Conservation (phyloP, 2,888 invertebrate species). For the Aphrophora alni region DNA sequence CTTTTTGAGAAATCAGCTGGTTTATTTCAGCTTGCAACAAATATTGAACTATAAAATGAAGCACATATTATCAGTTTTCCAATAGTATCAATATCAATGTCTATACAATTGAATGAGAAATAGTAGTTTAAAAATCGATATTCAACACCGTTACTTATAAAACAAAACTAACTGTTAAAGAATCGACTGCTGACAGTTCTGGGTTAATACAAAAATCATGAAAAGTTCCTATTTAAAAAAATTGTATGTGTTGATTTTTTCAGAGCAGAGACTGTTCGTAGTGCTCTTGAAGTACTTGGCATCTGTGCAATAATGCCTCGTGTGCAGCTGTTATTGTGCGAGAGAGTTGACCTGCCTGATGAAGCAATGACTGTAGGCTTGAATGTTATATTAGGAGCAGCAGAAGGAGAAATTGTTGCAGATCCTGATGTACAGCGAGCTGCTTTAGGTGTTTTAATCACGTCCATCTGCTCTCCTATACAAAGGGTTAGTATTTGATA, state of each 20-base stretch:
- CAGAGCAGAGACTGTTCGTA: conserved; percentile 80
- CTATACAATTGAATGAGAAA: too few species aligned
- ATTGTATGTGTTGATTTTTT: neutral
- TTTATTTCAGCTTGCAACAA: too few species aligned
- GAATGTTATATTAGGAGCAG: conserved; percentile 83
- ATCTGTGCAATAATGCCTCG: conserved; percentile 90
- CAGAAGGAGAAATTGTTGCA: conserved; percentile 88
- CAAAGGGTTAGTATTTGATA: conserved; percentile 67
- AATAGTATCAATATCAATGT: too few species aligned
- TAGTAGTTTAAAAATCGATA: too few species aligned
- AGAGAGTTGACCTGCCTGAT: conserved; percentile 78
- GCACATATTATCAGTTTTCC: too few species aligned
- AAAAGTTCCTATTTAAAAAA: too few species aligned
- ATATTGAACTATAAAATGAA: too few species aligned
- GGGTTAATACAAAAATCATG: too few species aligned
- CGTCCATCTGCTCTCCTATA: conserved; percentile 92
- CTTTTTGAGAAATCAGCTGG: too few species aligned
- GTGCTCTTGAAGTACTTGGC: conserved; percentile 85
- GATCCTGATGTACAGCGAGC: conserved; percentile 93
- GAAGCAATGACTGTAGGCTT: conserved; percentile 78
- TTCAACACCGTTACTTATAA: too few species aligned
- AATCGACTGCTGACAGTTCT: too few species aligned
- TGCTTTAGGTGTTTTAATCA: conserved; percentile 88
- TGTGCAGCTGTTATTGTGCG: conserved; percentile 75
- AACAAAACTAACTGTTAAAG: too few species aligned